A percentile compares a stretch with the other conserved stretches of the same genome.
Conservation (phyloP, 2,888 invertebrate genomes). For the Tupiocoris notatus region DNA sequence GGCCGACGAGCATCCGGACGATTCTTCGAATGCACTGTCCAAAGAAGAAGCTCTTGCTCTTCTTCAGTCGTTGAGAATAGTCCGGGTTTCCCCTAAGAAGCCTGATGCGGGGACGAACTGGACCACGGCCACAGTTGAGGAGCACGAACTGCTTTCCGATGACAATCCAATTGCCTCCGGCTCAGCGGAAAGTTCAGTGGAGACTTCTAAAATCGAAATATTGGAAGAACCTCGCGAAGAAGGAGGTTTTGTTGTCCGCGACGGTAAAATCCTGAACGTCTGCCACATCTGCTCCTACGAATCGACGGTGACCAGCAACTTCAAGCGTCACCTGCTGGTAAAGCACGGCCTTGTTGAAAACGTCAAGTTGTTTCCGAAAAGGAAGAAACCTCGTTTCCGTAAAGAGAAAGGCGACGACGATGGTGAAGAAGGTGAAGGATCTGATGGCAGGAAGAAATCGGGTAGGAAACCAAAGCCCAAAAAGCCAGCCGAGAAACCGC, state of each 20-base stretch:
- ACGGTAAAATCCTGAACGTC: no score
- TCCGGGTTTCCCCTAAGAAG: neutral
- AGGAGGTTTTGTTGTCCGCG: no score
- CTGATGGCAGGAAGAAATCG: neutral
- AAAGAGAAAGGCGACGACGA: neutral
- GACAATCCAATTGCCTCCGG: no score
- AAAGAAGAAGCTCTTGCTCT: conserved; percentile 10
- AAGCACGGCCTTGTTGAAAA: conserved; percentile 16
- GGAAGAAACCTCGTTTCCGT: neutral
- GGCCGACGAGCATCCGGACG: no score
- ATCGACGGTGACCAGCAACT: neutral
- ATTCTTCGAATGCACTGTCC: no score
- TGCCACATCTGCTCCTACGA: conserved; percentile 22
- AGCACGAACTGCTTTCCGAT: no score
- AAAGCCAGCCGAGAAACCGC: neutral
- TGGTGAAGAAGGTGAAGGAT: neutral
- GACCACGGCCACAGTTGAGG: no score
- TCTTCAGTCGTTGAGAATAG: conserved; percentile 15
- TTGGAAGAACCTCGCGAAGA: no score
- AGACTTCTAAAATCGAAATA: no score
- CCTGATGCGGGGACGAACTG: no score
- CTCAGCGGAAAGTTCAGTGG: no score
- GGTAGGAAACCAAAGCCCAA: no score
- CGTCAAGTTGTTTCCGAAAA: neutral
- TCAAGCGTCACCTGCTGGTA: conserved; percentile 26